phyloP scores from a whole-genome alignment of 2,797 vertebrate species.

The Pteronotus mesoamericanus region DNA sequence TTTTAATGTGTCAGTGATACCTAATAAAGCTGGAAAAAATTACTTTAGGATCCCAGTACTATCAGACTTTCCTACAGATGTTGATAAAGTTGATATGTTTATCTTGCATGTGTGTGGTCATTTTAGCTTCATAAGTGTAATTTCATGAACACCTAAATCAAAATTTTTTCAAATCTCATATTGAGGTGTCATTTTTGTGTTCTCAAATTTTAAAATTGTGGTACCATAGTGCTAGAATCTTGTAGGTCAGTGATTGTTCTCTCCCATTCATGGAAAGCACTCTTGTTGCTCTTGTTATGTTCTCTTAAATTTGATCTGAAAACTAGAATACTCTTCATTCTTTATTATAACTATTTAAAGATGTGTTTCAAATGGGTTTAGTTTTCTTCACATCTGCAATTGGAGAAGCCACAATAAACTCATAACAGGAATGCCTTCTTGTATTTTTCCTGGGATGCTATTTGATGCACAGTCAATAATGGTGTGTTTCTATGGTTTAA shows the following conservation, averaged over 20 bases:
- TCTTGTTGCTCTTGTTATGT: background rate
- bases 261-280: background rate
- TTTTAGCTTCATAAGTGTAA: background rate
- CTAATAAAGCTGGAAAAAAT: background rate
- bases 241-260: background rate
- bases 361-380: background rate
- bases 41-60: background rate
- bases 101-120: background rate
- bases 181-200: background rate
- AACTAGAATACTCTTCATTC: background rate
- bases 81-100: background rate
- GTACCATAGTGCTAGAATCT: background rate
- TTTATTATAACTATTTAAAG: background rate
- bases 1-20: background rate
- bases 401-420: background rate
- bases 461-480: background rate
- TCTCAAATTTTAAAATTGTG: constrained; percentile 29
- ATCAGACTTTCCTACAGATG: background rate
- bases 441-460: background rate
- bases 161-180: background rate
- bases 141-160: background rate
- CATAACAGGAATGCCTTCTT: background rate
- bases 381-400: background rate
- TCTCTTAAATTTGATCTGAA: background rate
- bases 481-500: background rate